Conservation (phyloP, 2,888 invertebrate species). For the Pemphredon lugubris region DNA sequence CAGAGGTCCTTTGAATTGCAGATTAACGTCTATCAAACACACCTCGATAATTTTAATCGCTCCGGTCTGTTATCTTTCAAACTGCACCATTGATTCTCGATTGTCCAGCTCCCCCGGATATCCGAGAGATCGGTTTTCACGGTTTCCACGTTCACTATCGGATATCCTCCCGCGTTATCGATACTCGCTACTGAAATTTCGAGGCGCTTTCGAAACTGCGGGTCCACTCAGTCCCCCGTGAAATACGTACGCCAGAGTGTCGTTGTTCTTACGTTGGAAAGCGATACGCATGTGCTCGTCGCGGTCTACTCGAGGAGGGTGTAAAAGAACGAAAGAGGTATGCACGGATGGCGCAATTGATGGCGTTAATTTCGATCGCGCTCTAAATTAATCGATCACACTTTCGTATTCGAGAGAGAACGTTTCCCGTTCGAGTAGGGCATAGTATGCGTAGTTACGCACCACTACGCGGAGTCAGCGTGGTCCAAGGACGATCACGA, state of each 20-base stretch:
- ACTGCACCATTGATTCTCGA: too few species aligned
- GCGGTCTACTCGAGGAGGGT: background rate
- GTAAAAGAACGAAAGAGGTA: background rate
- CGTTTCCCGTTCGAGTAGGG: too few species aligned
- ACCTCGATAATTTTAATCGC: too few species aligned
- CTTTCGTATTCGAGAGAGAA: background rate
- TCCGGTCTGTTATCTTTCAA: too few species aligned
- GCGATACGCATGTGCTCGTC: too few species aligned
- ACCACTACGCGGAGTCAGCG: constrained; percentile 7
- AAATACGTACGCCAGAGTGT: background rate
- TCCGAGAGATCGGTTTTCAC: background rate
- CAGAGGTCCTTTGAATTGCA: too few species aligned
- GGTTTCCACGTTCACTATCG: background rate
- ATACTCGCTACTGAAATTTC: background rate
- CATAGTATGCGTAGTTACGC: background rate
- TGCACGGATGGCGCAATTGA: too few species aligned
- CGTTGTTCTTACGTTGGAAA: too few species aligned
- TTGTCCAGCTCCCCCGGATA: too few species aligned
- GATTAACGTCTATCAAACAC: too few species aligned
- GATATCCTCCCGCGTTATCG: background rate
- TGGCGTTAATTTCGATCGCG: too few species aligned
- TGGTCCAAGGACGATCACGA: constrained; percentile 55
- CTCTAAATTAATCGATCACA: background rate
- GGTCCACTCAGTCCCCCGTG: too few species aligned
- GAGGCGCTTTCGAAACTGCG: background rate